Evolutionary conservation across 2,888 invertebrate genomes (phyloP), one percentile per base, ranked within the genome.

Genomic region (Drosophila basisetae): DNA sequence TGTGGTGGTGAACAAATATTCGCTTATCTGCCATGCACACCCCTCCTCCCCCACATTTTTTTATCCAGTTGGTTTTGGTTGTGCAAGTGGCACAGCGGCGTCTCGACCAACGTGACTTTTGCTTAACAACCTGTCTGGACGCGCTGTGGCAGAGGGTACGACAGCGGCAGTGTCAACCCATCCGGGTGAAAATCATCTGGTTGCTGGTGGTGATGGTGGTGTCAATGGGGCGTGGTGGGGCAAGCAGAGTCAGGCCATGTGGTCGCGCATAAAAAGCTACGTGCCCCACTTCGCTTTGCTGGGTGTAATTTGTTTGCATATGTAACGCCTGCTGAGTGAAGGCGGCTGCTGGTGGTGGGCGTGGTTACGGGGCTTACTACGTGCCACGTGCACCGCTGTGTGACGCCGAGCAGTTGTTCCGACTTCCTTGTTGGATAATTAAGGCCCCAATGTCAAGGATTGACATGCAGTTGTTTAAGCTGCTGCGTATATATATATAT

Each of bases 361-460:
- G 62, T 70, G 61, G 31, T n/a, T 31, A 33, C 47, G 18, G 54
- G 53, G 22, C 0, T 47, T 25, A 47, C 47, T 47, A 47, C 47
- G 47, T 25, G 47, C 47, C 61, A 71, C 74, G 67, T 71, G 69
- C 25, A 58, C 30, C 65, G 50, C 30, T n/a, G n/a, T 64, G 55
- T 50, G 70, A 53, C 66, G 66, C 72, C 73, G 69, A 76, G 69
- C 65, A 73, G 55, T 71, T 68, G 78, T 70, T 81, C 79, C 83
- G 79, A 71, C 76, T 75, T 76, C 78, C 74, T 74, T 74, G 80
- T 61, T 75, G 85, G 72, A 72, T 80, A 85, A 81, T 83, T 81
- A 83, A 79, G 73, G 74, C 61, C 68, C 68, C 81, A 81, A 75
- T 83, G 83, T 85, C 83, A 85, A 83, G 85, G 81, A 79, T 85